Percentiles rank a stretch among this genome's conserved stretches.
Conservation (phyloP, 2,797 vertebrate species). For the Xiphorhynchus erythropygius region DNA sequence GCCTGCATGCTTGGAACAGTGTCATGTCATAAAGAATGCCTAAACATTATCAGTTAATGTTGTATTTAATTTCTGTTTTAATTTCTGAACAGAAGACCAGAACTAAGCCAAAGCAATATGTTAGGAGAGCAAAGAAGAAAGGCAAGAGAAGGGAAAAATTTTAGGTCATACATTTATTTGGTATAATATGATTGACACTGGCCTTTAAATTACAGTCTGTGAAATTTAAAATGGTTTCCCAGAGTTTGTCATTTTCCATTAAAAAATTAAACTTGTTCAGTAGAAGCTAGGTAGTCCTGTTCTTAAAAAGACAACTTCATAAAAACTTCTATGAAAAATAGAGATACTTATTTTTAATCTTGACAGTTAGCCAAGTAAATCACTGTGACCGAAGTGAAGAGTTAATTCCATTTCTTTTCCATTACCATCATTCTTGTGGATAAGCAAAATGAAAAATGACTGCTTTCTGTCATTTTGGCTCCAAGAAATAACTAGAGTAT, state of each 20-base stretch:
- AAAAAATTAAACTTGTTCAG: neutral
- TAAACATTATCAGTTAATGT: neutral
- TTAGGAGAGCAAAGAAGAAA: neutral
- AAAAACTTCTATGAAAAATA: neutral
- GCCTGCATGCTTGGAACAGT: neutral
- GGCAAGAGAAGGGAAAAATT: neutral
- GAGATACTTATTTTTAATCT: slow-evolving; percentile 5
- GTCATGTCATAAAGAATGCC: neutral
- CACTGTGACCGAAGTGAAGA: slow-evolving; percentile 52
- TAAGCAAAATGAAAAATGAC: slow-evolving; percentile 66
- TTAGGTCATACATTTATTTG: neutral
- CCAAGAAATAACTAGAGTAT: slow-evolving; percentile 42
- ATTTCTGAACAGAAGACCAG: neutral
- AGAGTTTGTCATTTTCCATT: neutral
- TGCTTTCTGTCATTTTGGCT: slow-evolving; percentile 58
- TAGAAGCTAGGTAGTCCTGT: neutral
- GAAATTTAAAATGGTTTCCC: neutral
- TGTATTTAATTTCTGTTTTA: neutral
- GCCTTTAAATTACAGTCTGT: neutral
- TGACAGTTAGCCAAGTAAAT: slow-evolving; percentile 58
- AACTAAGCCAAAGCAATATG: neutral
- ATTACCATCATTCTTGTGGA: slow-evolving; percentile 63
- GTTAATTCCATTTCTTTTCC: slow-evolving; percentile 70
- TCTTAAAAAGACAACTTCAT: neutral
- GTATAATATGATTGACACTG: neutral